Percentiles rank a stretch among this genome's conserved stretches.
Conservation (phyloP, 2,797 vertebrate genomes). For the Sternotherus odoratus region DNA sequence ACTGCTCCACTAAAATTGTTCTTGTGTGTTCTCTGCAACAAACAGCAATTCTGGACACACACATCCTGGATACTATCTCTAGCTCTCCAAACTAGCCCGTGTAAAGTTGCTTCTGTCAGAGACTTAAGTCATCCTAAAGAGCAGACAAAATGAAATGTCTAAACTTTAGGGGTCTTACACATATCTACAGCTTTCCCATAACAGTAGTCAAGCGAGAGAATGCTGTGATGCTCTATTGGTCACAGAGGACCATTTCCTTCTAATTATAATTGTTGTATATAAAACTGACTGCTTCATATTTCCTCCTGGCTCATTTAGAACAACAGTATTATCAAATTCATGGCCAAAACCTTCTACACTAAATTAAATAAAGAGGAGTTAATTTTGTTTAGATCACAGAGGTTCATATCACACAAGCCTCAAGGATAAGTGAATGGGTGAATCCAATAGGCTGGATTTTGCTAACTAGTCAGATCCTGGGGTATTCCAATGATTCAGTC, state of each 20-base stretch:
- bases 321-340: fast-evolving
- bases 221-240: fast-evolving
- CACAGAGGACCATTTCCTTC: fast-evolving
- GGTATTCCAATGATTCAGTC: background rate
- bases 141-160: background rate
- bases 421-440: background rate
- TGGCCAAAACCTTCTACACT: background rate
- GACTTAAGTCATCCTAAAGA: background rate
- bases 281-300: background rate
- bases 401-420: background rate
- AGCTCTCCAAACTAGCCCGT: background rate
- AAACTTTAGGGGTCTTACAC: fast-evolving
- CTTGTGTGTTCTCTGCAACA: background rate
- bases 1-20: background rate
- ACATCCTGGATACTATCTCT: background rate
- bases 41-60: background rate
- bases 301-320: fast-evolving
- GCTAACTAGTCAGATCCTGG: background rate
- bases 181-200: background rate
- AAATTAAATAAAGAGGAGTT: background rate
- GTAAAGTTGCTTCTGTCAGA: background rate
- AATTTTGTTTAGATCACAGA: background rate
- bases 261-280: fast-evolving
- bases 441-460: background rate
- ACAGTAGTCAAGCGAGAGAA: fast-evolving